phyloP scores from a whole-genome alignment of 2,797 vertebrate genomes.

The Macropus fuliginosus region DNA sequence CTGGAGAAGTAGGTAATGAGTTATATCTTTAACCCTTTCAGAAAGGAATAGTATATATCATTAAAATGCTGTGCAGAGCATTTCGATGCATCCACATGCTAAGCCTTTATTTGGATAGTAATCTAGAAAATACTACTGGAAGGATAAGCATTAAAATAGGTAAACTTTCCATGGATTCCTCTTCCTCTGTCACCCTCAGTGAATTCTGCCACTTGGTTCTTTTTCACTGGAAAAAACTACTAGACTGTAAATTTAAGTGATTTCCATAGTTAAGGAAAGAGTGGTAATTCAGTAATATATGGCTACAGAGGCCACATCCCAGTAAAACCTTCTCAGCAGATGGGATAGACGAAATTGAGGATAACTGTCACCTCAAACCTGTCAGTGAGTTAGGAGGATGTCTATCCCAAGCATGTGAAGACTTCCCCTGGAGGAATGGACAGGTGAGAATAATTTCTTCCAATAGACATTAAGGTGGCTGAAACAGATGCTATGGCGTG shows the following conservation, averaged over 20 bases:
- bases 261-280: conserved; percentile 5
- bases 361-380: background rate
- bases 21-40: conserved; percentile 28
- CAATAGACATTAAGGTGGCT: background rate
- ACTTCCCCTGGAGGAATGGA: background rate
- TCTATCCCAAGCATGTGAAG: background rate
- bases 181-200: background rate
- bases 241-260: conserved; percentile 34
- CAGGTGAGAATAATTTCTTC: background rate
- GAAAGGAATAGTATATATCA: background rate
- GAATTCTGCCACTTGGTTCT: conserved; percentile 30
- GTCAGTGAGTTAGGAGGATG: too few species aligned
- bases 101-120: conserved; percentile 14
- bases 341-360: background rate
- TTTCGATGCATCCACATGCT: background rate
- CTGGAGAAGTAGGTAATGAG: conserved; percentile 4
- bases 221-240: conserved; percentile 16
- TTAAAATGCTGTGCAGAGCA: conserved; percentile 12
- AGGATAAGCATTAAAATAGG: conserved; percentile 36
- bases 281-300: background rate
- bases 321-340: background rate
- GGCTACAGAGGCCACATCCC: too few species aligned
- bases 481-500: too few species aligned
- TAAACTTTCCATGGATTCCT: conserved; percentile 21
- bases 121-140: conserved; percentile 26